Conservation (phyloP, 2,113 vertebrate genomes). For the Hyla sarda region DNA sequence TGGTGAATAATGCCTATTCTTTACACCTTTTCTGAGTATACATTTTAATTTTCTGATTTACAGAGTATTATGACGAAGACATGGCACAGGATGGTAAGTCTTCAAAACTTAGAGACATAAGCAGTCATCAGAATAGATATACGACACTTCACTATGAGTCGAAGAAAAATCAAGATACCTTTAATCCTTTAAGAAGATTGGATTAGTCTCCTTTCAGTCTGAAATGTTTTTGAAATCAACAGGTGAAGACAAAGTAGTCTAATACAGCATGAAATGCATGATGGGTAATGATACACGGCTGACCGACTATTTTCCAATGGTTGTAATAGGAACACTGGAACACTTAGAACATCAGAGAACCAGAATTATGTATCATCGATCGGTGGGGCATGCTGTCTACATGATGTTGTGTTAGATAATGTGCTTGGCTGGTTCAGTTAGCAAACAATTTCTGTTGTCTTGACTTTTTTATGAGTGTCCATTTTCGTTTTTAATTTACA, state of each 20-base stretch:
- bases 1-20: slow-evolving; percentile 26
- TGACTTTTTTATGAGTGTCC: neutral
- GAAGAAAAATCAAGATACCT: slow-evolving; percentile 30
- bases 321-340: slow-evolving; percentile 4
- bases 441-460: neutral
- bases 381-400: slow-evolving; percentile 29
- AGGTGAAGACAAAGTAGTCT: slow-evolving; percentile 34
- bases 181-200: slow-evolving; percentile 16
- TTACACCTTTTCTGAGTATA: neutral
- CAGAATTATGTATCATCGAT: slow-evolving; percentile 4
- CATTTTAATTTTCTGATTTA: slow-evolving; percentile 50
- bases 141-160: slow-evolving; percentile 48
- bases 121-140: neutral
- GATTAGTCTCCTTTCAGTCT: slow-evolving; percentile 19
- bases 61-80: slow-evolving; percentile 46
- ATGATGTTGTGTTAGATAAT: neutral
- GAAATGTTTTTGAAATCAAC: slow-evolving; percentile 16
- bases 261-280: slow-evolving; percentile 18
- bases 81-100: slow-evolving; percentile 48
- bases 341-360: slow-evolving; percentile 9
- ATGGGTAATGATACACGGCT: neutral
- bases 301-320: neutral
- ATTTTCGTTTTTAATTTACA: slow-evolving; percentile 38
- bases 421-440: neutral
- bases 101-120: neutral